Evolutionary conservation across 2,888 invertebrate species (phyloP).

Genomic region (Pristionchus arcanus): DNA sequence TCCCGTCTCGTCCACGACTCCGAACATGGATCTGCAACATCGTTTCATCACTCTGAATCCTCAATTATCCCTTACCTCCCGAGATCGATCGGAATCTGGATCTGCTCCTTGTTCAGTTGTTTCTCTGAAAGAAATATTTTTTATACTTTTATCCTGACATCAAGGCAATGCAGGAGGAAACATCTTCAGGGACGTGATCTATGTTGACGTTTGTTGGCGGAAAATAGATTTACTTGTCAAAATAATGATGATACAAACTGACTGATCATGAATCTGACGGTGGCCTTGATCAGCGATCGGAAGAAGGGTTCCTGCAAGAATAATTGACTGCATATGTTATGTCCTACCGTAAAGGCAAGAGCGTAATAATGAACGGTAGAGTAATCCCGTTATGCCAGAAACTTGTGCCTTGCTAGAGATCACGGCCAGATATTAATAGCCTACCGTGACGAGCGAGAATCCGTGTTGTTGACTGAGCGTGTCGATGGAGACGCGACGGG

Average conservation of each 20-base stretch:
- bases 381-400: too few relatives aligned
- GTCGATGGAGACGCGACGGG: slow-evolving; percentile 63
- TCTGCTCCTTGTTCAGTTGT: slow-evolving; percentile 56
- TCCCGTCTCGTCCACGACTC: slow-evolving; percentile 76
- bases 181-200: too few relatives aligned
- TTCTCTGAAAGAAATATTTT: slow-evolving; percentile 42
- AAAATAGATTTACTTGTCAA: too few relatives aligned
- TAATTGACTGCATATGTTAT: neutral
- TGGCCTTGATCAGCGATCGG: slow-evolving; percentile 71
- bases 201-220: too few relatives aligned
- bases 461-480: slow-evolving; percentile 58
- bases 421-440: too few relatives aligned
- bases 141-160: too few relatives aligned
- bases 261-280: slow-evolving; percentile 64
- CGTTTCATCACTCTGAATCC: neutral
- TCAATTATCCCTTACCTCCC: neutral
- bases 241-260: neutral
- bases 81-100: slow-evolving; percentile 47
- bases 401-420: too few relatives aligned
- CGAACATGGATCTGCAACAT: slow-evolving; percentile 71
- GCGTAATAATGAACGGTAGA: too few relatives aligned
- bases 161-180: too few relatives aligned
- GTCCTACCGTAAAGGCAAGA: slow-evolving; percentile 50
- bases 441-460: slow-evolving; percentile 59
- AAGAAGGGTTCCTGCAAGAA: slow-evolving; percentile 75